Conservation (phyloP, 2,888 invertebrate species). For the Leuctra nigra region DNA sequence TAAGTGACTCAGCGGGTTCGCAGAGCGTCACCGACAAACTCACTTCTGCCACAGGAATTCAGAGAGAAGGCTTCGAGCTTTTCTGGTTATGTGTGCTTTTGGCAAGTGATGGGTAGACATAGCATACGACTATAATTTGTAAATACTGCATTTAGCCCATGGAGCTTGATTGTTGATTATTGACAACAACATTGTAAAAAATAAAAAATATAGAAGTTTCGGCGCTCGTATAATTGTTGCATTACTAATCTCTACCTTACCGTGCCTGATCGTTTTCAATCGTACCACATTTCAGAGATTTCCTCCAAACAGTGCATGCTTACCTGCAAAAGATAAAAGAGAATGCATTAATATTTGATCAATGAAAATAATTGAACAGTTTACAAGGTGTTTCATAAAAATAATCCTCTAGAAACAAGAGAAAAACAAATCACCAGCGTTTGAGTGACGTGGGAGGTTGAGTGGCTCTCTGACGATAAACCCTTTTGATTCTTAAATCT, state of each 20-base stretch:
- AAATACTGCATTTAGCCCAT: too few relatives aligned
- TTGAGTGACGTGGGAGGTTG: slow-evolving; percentile 9
- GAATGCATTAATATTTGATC: neutral
- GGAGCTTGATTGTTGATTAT: too few relatives aligned
- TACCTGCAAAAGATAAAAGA: slow-evolving; percentile 4
- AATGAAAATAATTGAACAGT: neutral
- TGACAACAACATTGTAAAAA: too few relatives aligned
- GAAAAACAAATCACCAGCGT: neutral
- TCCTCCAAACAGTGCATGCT: neutral
- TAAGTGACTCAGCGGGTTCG: slow-evolving; percentile 18
- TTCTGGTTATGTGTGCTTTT: too few relatives aligned
- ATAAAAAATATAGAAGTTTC: too few relatives aligned
- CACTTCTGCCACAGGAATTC: too few relatives aligned
- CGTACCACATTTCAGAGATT: neutral
- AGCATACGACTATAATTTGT: too few relatives aligned
- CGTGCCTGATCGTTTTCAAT: neutral
- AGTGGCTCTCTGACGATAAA: neutral
- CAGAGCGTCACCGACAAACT: too few relatives aligned
- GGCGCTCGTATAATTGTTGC: too few relatives aligned
- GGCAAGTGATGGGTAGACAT: too few relatives aligned
- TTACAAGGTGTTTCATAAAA: neutral
- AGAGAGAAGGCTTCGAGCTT: neutral
- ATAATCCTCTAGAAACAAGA: neutral
- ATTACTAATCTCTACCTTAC: too few relatives aligned
- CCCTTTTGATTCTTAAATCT: slow-evolving; percentile 15